These are phyloP conservation scores for Pyrochroa serraticornis DNA, from an alignment of 2,888 invertebrate species.

Conservation along the genomic window DNA sequence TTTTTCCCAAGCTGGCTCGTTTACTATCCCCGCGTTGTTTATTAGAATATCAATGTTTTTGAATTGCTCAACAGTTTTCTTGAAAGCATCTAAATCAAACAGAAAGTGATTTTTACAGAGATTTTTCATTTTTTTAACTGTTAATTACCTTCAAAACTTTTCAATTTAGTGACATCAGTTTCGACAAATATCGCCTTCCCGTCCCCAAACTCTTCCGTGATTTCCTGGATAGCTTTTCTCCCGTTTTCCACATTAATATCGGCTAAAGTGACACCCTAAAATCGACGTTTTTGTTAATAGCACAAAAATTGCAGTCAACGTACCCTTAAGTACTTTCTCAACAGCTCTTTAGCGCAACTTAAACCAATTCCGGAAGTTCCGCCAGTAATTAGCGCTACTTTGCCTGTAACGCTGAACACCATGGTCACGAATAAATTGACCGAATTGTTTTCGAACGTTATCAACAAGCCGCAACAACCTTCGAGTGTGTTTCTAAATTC, in stretches of 20 bases:
- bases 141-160: conserved; percentile 10
- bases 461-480: too few relatives aligned
- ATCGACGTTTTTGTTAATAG: not conserved
- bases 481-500: too few relatives aligned
- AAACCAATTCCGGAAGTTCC: conserved; percentile 43
- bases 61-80: conserved; percentile 69
- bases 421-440: not conserved
- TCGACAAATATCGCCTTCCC: conserved; percentile 70
- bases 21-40: conserved; percentile 40
- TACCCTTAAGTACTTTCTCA: conserved; percentile 32
- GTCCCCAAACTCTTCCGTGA: conserved; percentile 67
- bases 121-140: too few relatives aligned
- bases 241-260: conserved; percentile 41
- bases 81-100: conserved; percentile 66
- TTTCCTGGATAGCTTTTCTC: conserved; percentile 66
- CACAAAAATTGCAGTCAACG: not conserved
- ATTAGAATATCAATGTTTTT: conserved; percentile 71
- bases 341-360: conserved; percentile 32
- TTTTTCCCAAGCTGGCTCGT: conserved; percentile 34
- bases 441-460: too few relatives aligned
- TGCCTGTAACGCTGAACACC: conserved; percentile 26
- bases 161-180: conserved; percentile 42
- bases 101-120: too few relatives aligned
- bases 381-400: conserved; percentile 44
- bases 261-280: conserved; percentile 20